Evolutionary conservation across 2,888 invertebrate species (phyloP).

Genomic region (Aromia moschata): DNA sequence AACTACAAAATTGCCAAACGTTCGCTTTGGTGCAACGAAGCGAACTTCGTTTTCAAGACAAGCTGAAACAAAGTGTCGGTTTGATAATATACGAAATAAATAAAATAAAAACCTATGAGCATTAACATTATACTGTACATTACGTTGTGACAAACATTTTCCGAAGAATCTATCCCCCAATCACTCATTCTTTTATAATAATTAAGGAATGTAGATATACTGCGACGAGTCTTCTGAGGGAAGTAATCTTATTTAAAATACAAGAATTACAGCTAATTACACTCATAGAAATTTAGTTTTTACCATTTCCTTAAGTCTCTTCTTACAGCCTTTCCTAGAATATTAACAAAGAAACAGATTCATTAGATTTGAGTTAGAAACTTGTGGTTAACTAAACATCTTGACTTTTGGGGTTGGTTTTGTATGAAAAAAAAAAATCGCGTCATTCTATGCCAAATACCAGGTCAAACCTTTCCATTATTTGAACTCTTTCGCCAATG

Average conservation of each 20-base stretch:
- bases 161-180: slow-evolving; percentile 9
- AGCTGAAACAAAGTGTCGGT: slow-evolving; percentile 7
- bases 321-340: slow-evolving; percentile 30
- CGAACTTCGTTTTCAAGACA: no score
- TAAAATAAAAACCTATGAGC: background rate
- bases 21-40: no score
- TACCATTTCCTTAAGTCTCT: slow-evolving; percentile 28
- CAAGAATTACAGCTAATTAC: slow-evolving; percentile 6
- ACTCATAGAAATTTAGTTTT: slow-evolving; percentile 16
- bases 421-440: background rate
- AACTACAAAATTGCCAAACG: no score
- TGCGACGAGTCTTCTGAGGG: background rate
- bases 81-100: background rate
- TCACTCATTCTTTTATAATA: slow-evolving; percentile 3
- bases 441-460: background rate
- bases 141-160: slow-evolving; percentile 5
- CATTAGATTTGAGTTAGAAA: slow-evolving; percentile 3
- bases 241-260: background rate
- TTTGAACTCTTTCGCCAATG: background rate
- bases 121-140: slow-evolving; percentile 1
- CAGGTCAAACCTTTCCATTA: background rate
- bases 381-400: background rate
- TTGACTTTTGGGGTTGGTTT: slow-evolving; percentile 16
- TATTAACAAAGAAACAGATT: slow-evolving; percentile 25
- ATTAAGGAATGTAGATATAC: slow-evolving; percentile 4